Evolutionary conservation across 1,140 invertebrate genomes (phyloP).

Genomic region (Eubasilissa regina): DNA sequence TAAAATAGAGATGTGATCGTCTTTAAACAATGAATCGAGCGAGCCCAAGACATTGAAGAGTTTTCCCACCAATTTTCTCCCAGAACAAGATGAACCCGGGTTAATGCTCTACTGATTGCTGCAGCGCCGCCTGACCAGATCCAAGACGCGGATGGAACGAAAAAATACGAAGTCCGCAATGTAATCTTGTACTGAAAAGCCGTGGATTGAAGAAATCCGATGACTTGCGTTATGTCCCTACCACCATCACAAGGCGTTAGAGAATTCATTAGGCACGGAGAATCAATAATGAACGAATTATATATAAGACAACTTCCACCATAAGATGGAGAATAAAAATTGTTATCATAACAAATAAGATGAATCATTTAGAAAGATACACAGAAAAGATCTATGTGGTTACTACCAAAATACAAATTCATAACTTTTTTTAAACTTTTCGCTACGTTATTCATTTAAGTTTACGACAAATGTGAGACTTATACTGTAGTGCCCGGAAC

Average conservation of each 20-base stretch:
- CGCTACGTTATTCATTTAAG: too few relatives aligned
- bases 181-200: not conserved
- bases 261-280: not conserved
- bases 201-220: not conserved
- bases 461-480: too few relatives aligned
- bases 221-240: not conserved
- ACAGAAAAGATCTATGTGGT: too few relatives aligned
- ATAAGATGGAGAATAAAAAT: too few relatives aligned
- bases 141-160: not conserved
- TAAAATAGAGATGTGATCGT: too few relatives aligned
- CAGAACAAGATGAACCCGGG: slow-evolving; percentile 2
- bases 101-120: slow-evolving; percentile 28
- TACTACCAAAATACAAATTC: too few relatives aligned
- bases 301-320: too few relatives aligned
- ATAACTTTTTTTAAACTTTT: too few relatives aligned
- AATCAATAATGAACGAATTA: not conserved
- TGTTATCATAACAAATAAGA: too few relatives aligned
- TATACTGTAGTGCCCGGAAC: too few relatives aligned
- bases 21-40: too few relatives aligned
- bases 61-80: slow-evolving; percentile 33
- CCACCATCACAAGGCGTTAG: not conserved
- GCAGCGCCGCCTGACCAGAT: not conserved
- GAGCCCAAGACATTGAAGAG: not conserved
- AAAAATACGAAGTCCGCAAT: not conserved
- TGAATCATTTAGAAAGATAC: too few relatives aligned